Evolutionary conservation across 1,140 invertebrate genomes (phyloP).

Genomic region (Galendromus occidentalis): DNA sequence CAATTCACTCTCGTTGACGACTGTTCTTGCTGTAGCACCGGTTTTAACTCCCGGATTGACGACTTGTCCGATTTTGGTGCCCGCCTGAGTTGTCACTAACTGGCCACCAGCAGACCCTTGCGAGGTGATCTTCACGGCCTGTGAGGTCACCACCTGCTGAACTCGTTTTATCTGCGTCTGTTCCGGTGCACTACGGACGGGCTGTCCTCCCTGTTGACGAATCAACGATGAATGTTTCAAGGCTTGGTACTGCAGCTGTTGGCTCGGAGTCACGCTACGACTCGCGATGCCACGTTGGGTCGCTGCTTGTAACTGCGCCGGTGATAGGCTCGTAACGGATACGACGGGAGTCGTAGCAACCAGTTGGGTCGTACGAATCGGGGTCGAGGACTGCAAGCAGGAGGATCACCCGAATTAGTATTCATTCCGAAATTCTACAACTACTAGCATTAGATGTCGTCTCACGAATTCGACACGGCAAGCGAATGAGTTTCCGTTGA

Average conservation of each 20-base stretch:
- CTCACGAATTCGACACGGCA: no score
- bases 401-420: conserved; percentile 17
- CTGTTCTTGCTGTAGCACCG: background rate
- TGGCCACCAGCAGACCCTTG: background rate
- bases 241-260: conserved; percentile 13
- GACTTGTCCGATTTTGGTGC: background rate
- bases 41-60: background rate
- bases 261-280: conserved; percentile 15
- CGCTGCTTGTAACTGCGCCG: conserved; percentile 25
- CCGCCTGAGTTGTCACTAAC: background rate
- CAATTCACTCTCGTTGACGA: conserved; percentile 2
- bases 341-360: conserved; percentile 22
- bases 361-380: conserved; percentile 16
- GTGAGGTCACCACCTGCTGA: background rate
- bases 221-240: conserved; percentile 15
- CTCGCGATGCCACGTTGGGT: conserved; percentile 19
- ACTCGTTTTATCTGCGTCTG: background rate
- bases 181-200: conserved; percentile 17
- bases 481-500: no score
- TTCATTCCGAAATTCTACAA: conserved; percentile 22
- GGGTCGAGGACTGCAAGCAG: conserved; percentile 15
- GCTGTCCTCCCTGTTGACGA: background rate
- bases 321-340: conserved; percentile 25
- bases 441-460: conserved; percentile 18
- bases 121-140: background rate